Conservation (phyloP, 1,140 invertebrate species). For the Tetramorium alpestre region DNA sequence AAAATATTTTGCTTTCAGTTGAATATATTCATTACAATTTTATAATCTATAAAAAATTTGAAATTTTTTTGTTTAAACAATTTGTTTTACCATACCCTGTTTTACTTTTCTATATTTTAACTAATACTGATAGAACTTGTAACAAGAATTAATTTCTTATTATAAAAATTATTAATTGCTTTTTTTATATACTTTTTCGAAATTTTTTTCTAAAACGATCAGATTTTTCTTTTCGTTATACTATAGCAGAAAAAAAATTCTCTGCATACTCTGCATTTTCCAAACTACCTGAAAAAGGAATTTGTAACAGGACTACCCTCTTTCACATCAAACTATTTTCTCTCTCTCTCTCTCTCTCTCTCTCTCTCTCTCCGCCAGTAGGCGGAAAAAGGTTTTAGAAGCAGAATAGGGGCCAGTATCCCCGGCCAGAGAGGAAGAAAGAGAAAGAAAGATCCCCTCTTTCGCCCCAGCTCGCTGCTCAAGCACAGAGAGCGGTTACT, state of each 20-base stretch:
- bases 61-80: not conserved
- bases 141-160: not conserved
- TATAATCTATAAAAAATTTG: not conserved
- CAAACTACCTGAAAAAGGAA: not conserved
- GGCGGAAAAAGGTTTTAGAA: constrained; percentile 64
- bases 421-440: constrained; percentile 36
- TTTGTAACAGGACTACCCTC: constrained; percentile 47
- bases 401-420: constrained; percentile 70
- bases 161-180: not conserved
- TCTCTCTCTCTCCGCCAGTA: constrained; percentile 49
- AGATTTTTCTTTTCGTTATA: not conserved
- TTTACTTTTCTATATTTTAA: not conserved
- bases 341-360: not conserved
- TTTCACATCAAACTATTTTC: constrained; percentile 18
- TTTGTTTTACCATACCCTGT: not conserved
- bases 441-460: constrained; percentile 67
- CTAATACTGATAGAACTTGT: not conserved
- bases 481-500: constrained; percentile 81
- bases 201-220: not conserved
- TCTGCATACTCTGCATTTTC: not conserved
- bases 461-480: constrained; percentile 67
- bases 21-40: not conserved
- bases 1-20: not conserved
- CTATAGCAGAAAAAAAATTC: not conserved
- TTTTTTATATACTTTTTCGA: not conserved